These are phyloP conservation scores for Halictus rubicundus DNA, from an alignment of 1,140 invertebrate species.

Conservation along the genomic window DNA sequence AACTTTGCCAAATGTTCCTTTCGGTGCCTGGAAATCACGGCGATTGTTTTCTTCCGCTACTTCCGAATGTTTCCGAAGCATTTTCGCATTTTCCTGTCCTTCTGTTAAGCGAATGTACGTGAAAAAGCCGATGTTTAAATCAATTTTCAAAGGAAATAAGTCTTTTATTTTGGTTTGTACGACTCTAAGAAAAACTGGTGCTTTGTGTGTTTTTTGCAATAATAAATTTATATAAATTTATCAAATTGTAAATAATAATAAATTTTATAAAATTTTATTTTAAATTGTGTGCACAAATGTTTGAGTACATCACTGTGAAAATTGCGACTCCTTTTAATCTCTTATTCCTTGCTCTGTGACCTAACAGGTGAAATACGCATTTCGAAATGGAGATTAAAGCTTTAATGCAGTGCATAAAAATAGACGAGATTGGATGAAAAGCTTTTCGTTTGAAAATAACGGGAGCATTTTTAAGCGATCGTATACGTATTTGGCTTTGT, in stretches of 20 bases:
- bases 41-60: slow-evolving; percentile 24
- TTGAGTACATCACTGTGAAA: neutral
- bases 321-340: neutral
- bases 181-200: no score
- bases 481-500: neutral
- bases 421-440: neutral
- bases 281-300: neutral
- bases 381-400: neutral
- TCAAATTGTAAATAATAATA: no score
- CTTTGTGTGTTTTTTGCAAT: no score
- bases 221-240: no score
- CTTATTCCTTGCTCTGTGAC: neutral
- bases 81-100: neutral
- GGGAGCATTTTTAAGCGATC: no score
- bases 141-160: neutral
- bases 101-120: neutral
- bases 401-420: neutral
- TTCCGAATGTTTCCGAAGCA: neutral
- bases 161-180: no score
- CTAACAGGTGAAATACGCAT: neutral
- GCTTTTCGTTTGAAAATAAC: neutral
- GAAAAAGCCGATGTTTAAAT: neutral
- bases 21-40: slow-evolving; percentile 37
- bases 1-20: slow-evolving; percentile 47
- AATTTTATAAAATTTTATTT: neutral